Evolutionary conservation across 2,797 vertebrate species (phyloP).

Genomic region (Zonotrichia albicollis): DNA sequence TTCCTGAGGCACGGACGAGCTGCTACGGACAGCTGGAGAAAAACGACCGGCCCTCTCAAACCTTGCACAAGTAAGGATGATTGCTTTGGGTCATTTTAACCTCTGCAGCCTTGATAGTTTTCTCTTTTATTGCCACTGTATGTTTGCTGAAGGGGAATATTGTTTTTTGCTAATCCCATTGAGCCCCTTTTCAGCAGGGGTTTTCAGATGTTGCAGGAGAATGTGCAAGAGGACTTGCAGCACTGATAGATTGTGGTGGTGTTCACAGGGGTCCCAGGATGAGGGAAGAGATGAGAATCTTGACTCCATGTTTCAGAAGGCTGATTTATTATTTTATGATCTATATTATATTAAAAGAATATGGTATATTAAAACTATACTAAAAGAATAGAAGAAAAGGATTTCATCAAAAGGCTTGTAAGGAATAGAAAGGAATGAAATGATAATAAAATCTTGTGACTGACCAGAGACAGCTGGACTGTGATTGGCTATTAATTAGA

Average conservation of each 20-base stretch:
- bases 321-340: too few relatives aligned
- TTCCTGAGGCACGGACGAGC: slow-evolving; percentile 91
- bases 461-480: too few relatives aligned
- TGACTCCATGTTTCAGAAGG: too few relatives aligned
- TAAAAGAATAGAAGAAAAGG: too few relatives aligned
- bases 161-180: neutral
- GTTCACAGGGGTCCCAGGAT: too few relatives aligned
- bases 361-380: too few relatives aligned
- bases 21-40: slow-evolving; percentile 92
- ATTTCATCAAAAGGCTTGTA: too few relatives aligned
- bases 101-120: neutral
- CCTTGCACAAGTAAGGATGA: slow-evolving; percentile 87
- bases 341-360: too few relatives aligned
- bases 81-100: neutral
- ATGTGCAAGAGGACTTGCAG: neutral
- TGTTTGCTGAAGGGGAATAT: neutral
- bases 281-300: too few relatives aligned
- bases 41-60: slow-evolving; percentile 84
- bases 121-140: neutral
- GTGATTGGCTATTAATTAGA: too few relatives aligned
- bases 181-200: neutral
- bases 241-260: neutral
- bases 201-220: neutral
- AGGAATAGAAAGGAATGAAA: too few relatives aligned
- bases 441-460: too few relatives aligned